Conservation (phyloP, 1,140 invertebrate species). For the Xylocopa sonorina region DNA sequence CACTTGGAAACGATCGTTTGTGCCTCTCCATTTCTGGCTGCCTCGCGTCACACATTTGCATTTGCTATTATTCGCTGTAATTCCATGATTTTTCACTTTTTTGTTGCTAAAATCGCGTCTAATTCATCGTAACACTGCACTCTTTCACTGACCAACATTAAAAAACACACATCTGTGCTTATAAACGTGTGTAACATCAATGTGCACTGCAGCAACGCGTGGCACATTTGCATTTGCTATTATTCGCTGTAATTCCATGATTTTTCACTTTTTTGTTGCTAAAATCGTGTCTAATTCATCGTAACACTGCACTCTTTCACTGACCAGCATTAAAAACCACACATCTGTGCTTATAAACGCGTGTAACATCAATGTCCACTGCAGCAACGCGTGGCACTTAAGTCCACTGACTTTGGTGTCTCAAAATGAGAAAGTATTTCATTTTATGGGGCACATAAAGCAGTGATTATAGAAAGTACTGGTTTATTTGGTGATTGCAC, state of each 20-base stretch:
- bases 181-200: neutral
- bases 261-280: constrained; percentile 12
- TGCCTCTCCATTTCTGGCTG: too few species aligned
- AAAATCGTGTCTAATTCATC: too few species aligned
- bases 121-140: too few species aligned
- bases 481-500: too few species aligned
- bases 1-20: constrained; percentile 53
- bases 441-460: neutral
- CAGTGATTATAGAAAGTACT: neutral
- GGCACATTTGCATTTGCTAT: neutral
- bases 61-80: neutral
- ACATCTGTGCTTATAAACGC: neutral
- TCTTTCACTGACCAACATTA: too few species aligned
- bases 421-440: constrained; percentile 18
- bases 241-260: constrained; percentile 6
- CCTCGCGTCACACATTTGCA: constrained; percentile 3
- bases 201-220: constrained; percentile 1
- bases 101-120: too few species aligned
- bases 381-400: constrained; percentile 9
- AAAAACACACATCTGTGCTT: too few species aligned
- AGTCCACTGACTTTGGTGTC: neutral
- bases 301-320: too few species aligned
- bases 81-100: constrained; percentile 21
- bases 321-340: too few species aligned
- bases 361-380: constrained; percentile 2